Conservation (phyloP, 35 echinoderm and acorn worm genomes). For the Apostichopus californicus region DNA sequence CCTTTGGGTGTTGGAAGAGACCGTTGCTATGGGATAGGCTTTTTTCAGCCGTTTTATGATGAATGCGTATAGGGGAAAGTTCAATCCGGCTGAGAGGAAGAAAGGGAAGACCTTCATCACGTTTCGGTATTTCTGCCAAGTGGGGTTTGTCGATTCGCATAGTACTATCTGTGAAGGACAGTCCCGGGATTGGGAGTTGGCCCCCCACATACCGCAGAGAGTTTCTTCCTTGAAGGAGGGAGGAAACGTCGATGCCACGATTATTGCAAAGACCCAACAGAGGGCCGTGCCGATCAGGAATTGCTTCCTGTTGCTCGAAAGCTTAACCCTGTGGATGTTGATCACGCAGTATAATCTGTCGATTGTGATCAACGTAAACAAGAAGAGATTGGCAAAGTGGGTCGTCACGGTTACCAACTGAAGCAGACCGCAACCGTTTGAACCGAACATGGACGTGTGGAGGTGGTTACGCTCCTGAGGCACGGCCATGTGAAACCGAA, state of each 20-base stretch:
- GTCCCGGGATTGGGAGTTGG: background rate
- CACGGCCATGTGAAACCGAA: background rate
- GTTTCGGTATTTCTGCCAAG: background rate
- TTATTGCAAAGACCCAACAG: background rate
- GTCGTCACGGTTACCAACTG: conserved; percentile 27
- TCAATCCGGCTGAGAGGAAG: background rate
- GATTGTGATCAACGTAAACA: conserved; percentile 24
- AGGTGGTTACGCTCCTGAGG: background rate
- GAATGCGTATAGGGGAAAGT: conserved; percentile 8
- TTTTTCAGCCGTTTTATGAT: conserved; percentile 1
- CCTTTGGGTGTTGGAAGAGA: conserved; percentile 2
- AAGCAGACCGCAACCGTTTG: conserved; percentile 1
- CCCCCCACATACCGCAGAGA: background rate
- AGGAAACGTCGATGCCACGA: conserved; percentile 1
- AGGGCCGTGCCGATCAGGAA: background rate
- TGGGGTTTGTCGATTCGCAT: background rate
- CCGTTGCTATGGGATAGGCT: background rate
- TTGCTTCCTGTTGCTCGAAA: conserved; percentile 5
- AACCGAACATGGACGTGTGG: conserved; percentile 25
- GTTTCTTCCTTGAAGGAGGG: background rate
- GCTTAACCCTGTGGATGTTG: background rate
- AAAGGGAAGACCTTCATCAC: conserved; percentile 34
- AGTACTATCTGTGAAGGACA: background rate
- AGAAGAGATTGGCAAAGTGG: conserved; percentile 11
- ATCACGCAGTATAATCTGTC: conserved; percentile 28